These are phyloP conservation scores for Drosophila insularis DNA, from an alignment of 1,140 invertebrate genomes.

Conservation along the genomic window DNA sequence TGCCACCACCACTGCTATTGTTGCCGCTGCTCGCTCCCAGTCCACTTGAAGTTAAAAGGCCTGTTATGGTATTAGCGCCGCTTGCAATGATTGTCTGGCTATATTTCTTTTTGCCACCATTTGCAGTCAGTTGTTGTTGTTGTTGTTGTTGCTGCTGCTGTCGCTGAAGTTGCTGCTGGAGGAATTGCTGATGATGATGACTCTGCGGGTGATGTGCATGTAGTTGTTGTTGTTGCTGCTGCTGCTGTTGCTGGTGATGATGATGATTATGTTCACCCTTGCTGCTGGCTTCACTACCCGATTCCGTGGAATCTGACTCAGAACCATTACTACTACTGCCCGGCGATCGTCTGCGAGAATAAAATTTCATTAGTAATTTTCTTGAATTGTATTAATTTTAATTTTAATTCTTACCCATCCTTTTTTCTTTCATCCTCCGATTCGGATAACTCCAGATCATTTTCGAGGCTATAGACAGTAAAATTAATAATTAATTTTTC, in stretches of 20 bases:
- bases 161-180: conserved; percentile 32
- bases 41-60: conserved; percentile 59
- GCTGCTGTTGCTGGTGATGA: conserved; percentile 30
- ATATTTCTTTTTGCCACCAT: conserved; percentile 65
- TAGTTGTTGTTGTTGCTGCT: conserved; percentile 25
- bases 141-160: conserved; percentile 31
- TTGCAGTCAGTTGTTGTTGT: conserved; percentile 31
- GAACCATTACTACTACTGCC: conserved; percentile 82
- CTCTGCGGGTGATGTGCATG: conserved; percentile 38
- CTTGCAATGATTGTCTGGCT: conserved; percentile 69
- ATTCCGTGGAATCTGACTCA: conserved; percentile 78
- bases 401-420: conserved; percentile 59
- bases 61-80: conserved; percentile 64
- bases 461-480: conserved; percentile 83
- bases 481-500: neutral
- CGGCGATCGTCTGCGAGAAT: conserved; percentile 52
- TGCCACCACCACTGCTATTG: conserved; percentile 1
- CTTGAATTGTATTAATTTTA: neutral
- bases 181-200: conserved; percentile 28
- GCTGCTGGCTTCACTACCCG: conserved; percentile 74
- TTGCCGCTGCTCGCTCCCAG: conserved; percentile 19
- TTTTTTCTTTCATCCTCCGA: conserved; percentile 85
- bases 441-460: conserved; percentile 85
- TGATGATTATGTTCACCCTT: conserved; percentile 62
- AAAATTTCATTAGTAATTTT: neutral